Evolutionary conservation across 2,888 invertebrate genomes (phyloP).

Genomic region (Aethes cnicana): DNA sequence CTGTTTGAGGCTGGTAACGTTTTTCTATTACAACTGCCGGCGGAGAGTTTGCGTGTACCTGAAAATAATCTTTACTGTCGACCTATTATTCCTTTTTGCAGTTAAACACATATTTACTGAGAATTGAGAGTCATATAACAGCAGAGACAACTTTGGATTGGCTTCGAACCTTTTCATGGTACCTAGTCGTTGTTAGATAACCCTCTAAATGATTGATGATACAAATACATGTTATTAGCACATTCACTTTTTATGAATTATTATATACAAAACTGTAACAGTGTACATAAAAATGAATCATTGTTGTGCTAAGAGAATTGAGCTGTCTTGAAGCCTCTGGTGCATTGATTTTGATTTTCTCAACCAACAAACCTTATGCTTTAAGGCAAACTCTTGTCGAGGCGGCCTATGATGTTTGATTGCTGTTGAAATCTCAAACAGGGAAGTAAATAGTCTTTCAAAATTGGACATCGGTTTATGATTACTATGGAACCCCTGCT

Average conservation of each 20-base stretch:
- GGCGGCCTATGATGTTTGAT: conserved; percentile 40
- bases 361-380: conserved; percentile 55
- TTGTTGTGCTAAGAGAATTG: conserved; percentile 17
- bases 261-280: too few relatives aligned
- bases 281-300: conserved; percentile 9
- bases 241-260: too few relatives aligned
- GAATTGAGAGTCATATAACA: too few relatives aligned
- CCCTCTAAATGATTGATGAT: too few relatives aligned
- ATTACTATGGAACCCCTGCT: conserved; percentile 32
- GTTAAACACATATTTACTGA: too few relatives aligned
- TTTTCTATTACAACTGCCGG: conserved; percentile 53
- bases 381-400: conserved; percentile 37
- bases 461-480: conserved; percentile 40
- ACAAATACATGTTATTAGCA: too few relatives aligned
- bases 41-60: conserved; percentile 58
- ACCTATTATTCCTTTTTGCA: too few relatives aligned
- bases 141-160: too few relatives aligned
- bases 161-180: too few relatives aligned
- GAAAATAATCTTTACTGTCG: conserved; percentile 33
- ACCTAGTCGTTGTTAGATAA: too few relatives aligned
- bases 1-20: conserved; percentile 51
- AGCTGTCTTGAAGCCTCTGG: conserved; percentile 53
- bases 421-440: conserved; percentile 47
- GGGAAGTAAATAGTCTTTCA: conserved; percentile 46
- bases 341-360: conserved; percentile 37